Evolutionary conservation across 1,140 invertebrate genomes (phyloP), one percentile per base, ranked within the genome.

Genomic region (Stenopsyche tienmushanensis): DNA sequence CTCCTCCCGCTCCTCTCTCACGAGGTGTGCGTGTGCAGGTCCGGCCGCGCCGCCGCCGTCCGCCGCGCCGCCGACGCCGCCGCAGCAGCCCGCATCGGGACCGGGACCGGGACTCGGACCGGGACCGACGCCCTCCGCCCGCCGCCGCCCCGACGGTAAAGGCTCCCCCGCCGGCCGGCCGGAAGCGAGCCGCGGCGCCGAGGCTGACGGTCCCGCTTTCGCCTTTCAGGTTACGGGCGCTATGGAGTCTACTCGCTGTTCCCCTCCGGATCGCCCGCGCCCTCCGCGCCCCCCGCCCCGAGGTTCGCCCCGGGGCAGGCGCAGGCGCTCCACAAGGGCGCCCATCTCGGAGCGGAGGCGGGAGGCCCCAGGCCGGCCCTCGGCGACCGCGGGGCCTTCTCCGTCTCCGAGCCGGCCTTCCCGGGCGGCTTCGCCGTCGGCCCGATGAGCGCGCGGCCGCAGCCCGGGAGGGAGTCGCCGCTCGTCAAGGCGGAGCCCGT

Each of bases 361-460:
- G n/a, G n/a, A n/a, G n/a, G n/a, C n/a, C n/a, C n/a, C n/a, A n/a
- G n/a, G n/a, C n/a, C n/a, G n/a, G n/a, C n/a, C n/a, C n/a, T n/a
- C n/a, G n/a, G n/a, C n/a, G n/a, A n/a, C n/a, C n/a, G n/a, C n/a
- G n/a, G n/a, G n/a, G n/a, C n/a, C n/a, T n/a, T n/a, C 77, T 66
- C 78, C 85, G 83, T 87, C 79, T 84, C 85, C 78, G 86, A 88
- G 77, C 86, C 85, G 67, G 74, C 87, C 71, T 86, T 86, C 74
- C 85, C 85, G 34, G 80, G 83, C 20, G 81, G 82, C 25, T 85
- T 84, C 75, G 45, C 67, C 25, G 67, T 79, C 71, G 77, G 77
- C 25, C 84, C 84, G 60, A 86, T 87, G 76, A 85, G 86, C 21
- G 84, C 85, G 72, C 85, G 85, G 25, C 85, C 86, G 62, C 86